phyloP scores from a whole-genome alignment of 2,113 vertebrate genomes.

The Heterocephalus glaber region DNA sequence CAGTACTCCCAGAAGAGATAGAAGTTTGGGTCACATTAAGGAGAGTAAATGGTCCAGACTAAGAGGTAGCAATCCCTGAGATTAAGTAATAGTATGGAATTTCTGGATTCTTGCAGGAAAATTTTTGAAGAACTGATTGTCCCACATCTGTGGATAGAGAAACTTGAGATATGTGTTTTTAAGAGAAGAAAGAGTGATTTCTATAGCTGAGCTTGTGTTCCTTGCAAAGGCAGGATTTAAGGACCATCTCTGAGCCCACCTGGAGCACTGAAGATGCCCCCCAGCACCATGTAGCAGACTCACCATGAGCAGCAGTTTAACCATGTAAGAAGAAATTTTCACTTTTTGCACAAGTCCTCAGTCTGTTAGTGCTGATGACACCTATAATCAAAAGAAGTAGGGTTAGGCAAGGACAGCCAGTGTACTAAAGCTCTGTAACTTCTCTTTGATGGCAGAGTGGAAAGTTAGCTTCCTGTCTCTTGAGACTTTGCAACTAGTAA shows the following conservation, averaged over 20 bases:
- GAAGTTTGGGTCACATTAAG: not conserved
- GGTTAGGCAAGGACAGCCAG: not conserved
- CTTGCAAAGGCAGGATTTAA: not conserved
- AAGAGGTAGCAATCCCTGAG: not conserved
- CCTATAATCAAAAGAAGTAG: not conserved
- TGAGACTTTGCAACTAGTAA: not conserved
- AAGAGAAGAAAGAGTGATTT: not conserved
- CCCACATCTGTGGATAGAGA: not conserved
- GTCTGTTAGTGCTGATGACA: not conserved
- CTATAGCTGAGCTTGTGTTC: not conserved
- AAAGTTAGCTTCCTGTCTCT: not conserved
- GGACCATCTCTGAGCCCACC: not conserved
- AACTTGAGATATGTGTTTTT: not conserved
- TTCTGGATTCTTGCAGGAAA: not conserved
- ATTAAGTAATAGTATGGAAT: not conserved
- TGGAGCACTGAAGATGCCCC: not conserved
- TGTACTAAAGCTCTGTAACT: not conserved
- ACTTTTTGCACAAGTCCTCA: not conserved
- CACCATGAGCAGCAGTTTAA: not conserved
- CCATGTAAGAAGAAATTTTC: not conserved
- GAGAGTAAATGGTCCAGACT: not conserved
- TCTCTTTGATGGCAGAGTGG: not conserved
- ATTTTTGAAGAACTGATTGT: not conserved
- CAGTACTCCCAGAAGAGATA: not conserved
- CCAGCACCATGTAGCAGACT: no score